Percentiles rank a stretch among this genome's conserved stretches.
These are phyloP conservation scores for Acanthiza pusilla DNA, from an alignment of 2,797 vertebrate species.

Conservation along the genomic window DNA sequence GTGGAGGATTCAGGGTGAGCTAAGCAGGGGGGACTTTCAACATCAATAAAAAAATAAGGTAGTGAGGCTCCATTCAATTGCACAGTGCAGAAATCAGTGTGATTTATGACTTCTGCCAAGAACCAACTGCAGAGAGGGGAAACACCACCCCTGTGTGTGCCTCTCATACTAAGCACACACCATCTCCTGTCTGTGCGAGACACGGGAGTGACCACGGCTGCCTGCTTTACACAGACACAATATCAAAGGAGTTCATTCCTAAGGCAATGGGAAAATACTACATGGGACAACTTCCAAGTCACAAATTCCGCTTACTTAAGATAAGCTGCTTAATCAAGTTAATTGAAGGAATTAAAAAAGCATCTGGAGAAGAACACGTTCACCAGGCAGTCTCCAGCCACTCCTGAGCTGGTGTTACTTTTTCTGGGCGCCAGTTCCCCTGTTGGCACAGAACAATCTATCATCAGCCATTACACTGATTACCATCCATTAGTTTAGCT, in stretches of 20 bases:
- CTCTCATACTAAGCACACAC: background rate
- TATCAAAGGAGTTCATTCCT: background rate
- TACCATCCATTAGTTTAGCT: background rate
- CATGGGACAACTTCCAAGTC: conserved; percentile 15
- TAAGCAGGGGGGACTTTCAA: background rate
- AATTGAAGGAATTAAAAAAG: conserved; percentile 48
- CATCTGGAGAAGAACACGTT: background rate
- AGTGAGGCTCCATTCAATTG: background rate
- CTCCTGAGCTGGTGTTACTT: background rate
- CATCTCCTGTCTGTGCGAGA: background rate
- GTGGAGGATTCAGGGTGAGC: background rate
- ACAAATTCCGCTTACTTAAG: conserved; percentile 27
- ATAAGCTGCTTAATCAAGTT: conserved; percentile 57
- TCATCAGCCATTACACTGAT: background rate
- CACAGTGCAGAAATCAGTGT: background rate
- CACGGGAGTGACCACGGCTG: background rate
- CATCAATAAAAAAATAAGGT: background rate
- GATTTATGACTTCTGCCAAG: conserved; percentile 15
- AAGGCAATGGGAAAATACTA: conserved; percentile 11
- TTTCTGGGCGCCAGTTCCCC: background rate
- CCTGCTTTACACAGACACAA: background rate
- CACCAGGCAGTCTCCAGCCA: background rate
- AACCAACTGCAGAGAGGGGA: background rate
- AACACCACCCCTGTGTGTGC: background rate
- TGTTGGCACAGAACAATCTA: background rate